These are phyloP conservation scores for Andrena haemorrhoa DNA, from an alignment of 2,888 invertebrate genomes.

Conservation along the genomic window DNA sequence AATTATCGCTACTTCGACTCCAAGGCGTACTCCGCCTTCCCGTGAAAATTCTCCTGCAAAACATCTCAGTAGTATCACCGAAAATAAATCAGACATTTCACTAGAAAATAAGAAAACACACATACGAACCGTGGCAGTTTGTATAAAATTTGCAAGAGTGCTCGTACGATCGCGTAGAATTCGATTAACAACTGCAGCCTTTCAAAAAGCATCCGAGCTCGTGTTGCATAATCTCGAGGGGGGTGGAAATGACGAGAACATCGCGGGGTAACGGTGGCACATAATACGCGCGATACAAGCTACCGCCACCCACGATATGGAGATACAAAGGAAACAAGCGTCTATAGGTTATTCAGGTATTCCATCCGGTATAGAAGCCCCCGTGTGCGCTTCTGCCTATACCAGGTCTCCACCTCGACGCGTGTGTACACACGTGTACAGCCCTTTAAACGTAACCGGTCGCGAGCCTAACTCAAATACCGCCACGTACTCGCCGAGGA, in stretches of 20 bases:
- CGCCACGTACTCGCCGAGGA: conserved; percentile 32
- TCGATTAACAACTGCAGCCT: not conserved
- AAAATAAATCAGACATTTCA: no score
- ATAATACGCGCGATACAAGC: conserved; percentile 27
- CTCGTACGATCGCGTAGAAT: no score
- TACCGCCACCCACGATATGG: conserved; percentile 43
- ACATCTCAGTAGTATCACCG: no score
- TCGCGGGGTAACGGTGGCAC: not conserved
- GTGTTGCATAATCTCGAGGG: conserved; percentile 19
- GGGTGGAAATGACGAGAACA: conserved; percentile 32
- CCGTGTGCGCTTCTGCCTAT: conserved; percentile 17
- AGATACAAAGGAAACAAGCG: conserved; percentile 65
- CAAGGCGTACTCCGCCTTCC: no score
- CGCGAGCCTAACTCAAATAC: conserved; percentile 68
- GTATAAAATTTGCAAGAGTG: no score
- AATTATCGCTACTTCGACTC: no score
- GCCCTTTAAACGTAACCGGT: conserved; percentile 68
- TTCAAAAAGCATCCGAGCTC: not conserved
- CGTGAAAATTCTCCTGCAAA: no score
- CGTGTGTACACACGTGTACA: conserved; percentile 57
- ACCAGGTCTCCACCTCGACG: not conserved
- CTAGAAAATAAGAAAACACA: no score
- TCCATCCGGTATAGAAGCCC: conserved; percentile 48
- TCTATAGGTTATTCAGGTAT: conserved; percentile 62
- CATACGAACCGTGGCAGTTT: no score